Base-by-base conservation (phyloP, 2,888 invertebrate species). In the Drosophila prostipennis region DNA sequence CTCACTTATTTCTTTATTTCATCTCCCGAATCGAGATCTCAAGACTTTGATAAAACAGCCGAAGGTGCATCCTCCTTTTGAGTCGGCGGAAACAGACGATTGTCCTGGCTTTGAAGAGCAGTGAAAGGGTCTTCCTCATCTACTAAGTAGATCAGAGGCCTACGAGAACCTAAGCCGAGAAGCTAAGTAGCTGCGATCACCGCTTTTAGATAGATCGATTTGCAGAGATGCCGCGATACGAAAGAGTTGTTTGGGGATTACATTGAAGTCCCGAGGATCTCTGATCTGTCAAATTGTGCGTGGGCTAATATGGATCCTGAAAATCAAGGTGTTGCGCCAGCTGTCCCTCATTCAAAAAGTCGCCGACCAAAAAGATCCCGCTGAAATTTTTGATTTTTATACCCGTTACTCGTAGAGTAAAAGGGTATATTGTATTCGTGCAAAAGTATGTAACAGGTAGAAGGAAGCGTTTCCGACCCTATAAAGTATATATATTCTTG, bases 1-100 rank as follows among this genome's bases (percentile, higher is more conserved):
- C 48, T 16, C n/a, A 16, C 13, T 16, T 11, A 32, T 14, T 2
- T 36, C 13, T 40, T 40, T 46, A 34, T 39, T 53, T 54, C 54
- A 14, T 32, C 19, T 48, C 34, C 40, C n/a, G 14, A 34, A 6
- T 10, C 19, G 54, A 45, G 82, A 87, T 87, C 79, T 77, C 76
- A 79, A 77, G 58, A 54, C 34, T 40, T 11, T 29, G 46, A 58
- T 58, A 40, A 26, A 37, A 14, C 45, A 36, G 26, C 40, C 37
- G 56, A 56, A 45, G 48, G 49, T 57, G 60, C 74, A 72, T 59
- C 72, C 58, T 69, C 68, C 23, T 45, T 48, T 65, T 46, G 37
- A 46, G 61, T 32, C 79, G 77, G 77, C 83, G 87, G 87, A 82
- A 87, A 75, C 85, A 79, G 58, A 81, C 85, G 85, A 87, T 87